Evolutionary conservation across 2,113 vertebrate species (phyloP), one percentile per base, ranked within the genome.

Genomic region (Sorex araneus): DNA sequence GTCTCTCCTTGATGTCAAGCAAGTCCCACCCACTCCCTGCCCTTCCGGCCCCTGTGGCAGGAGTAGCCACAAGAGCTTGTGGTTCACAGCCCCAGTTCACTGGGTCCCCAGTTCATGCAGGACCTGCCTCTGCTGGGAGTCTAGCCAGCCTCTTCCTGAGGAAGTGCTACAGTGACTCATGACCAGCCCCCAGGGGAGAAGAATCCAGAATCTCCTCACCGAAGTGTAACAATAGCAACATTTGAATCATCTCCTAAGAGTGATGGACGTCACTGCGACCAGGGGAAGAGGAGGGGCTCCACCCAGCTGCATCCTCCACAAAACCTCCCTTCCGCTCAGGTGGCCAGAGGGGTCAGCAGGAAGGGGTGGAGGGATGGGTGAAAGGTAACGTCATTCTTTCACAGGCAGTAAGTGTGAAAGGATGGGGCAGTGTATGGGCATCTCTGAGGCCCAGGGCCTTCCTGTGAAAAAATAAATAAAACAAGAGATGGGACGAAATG

Each of bases 131-230:
- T 67, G 63, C 89, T 0, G 6, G 94, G 84, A 91, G 34, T 50
- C 40, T 79, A 80, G 95, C 89, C 95, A 91, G 64, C 67, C 2
- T 15, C 86, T 96, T 97, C 96, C 96, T 92, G 94, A 97, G 95
- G 95, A 97, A 96, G 94, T 96, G 77, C 91, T 79, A 0, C 19
- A 43, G 87, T 96, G 96, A 97, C 84, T 96, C 96, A 95, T 57
- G 54, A 76, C 80, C 76, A 91, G 63, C 6, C 73, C 91, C 64
- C 77, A 9, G 1, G 43, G 69, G 84, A 92, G 69, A 86, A 87
- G 74, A 75, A 93, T 57, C 87, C 93, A 84, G 84, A 89, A 94
- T 84, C 80, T 45, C 79, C 54, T 94, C 0, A 47, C 91, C 95
- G 95, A 88, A 84, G 81, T 45, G 40, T 13, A 96, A 97, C 95